Conservation (phyloP, 2,888 invertebrate species). For the Kuschelorhynchus macadamiae region DNA sequence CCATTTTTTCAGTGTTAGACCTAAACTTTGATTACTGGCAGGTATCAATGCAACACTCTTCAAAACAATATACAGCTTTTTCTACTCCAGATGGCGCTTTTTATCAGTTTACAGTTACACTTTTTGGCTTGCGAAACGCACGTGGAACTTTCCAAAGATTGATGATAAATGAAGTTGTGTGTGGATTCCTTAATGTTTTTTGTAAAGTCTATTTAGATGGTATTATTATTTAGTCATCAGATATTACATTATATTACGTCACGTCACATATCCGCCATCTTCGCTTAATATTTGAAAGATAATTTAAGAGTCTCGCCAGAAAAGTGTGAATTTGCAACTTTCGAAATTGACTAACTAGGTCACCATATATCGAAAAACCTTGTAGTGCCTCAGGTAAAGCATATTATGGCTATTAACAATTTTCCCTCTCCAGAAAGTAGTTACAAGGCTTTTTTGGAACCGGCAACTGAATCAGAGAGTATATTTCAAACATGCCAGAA, state of each 20-base stretch:
- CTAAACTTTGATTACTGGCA: too few species aligned
- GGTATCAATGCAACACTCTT: too few species aligned
- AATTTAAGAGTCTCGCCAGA: neutral
- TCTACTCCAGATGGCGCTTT: slow-evolving; percentile 25
- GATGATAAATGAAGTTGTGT: slow-evolving; percentile 2
- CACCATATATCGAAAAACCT: neutral
- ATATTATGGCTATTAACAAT: neutral
- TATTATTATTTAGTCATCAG: neutral
- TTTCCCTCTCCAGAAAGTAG: slow-evolving; percentile 8
- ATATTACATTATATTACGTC: neutral
- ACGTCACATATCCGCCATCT: slow-evolving; percentile 4
- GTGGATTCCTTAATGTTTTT: neutral
- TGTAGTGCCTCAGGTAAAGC: neutral
- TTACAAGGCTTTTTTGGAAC: slow-evolving; percentile 16
- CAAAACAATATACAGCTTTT: slow-evolving; percentile 38
- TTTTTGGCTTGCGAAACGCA: slow-evolving; percentile 13
- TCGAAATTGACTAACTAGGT: neutral
- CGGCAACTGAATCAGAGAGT: slow-evolving; percentile 21
- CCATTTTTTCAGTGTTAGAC: too few species aligned
- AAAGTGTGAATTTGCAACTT: neutral
- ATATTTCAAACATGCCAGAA: neutral
- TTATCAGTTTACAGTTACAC: slow-evolving; percentile 41
- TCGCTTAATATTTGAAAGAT: neutral
- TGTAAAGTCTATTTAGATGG: slow-evolving; percentile 19
- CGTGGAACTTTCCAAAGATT: slow-evolving; percentile 38